phyloP scores from a whole-genome alignment of 2,113 vertebrate genomes.

The Aphelocoma coerulescens region DNA sequence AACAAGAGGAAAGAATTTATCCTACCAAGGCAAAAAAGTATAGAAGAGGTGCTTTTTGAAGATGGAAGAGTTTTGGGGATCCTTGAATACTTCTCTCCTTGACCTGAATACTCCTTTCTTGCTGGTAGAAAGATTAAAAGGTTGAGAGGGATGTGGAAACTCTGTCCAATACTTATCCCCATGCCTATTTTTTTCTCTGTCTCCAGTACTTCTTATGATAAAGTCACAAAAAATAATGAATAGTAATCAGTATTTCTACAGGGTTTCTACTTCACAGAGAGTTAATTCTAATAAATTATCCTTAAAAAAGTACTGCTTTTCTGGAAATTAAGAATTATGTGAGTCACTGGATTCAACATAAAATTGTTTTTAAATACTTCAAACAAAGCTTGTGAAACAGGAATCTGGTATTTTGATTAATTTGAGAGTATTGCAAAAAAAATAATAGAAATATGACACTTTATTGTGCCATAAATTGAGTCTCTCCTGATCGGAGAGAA shows the following conservation, averaged over 20 bases:
- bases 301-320: background rate
- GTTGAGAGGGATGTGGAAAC: background rate
- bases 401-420: background rate
- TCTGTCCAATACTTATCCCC: background rate
- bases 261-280: background rate
- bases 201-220: background rate
- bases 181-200: background rate
- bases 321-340: background rate
- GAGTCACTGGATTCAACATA: background rate
- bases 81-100: background rate
- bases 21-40: background rate
- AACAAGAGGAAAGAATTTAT: background rate
- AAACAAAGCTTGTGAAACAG: conserved; percentile 1
- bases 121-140: background rate
- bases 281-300: conserved; percentile 14
- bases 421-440: background rate
- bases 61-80: background rate
- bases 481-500: too few relatives aligned
- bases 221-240: background rate
- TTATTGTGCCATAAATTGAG: too few relatives aligned
- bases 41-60: background rate
- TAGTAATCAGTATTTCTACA: background rate
- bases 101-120: background rate
- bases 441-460: background rate
- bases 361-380: conserved; percentile 11